Evolutionary conservation across 2,888 invertebrate species (phyloP), one percentile per base, ranked within the genome.

Genomic region (Ennomos fuscantarius): DNA sequence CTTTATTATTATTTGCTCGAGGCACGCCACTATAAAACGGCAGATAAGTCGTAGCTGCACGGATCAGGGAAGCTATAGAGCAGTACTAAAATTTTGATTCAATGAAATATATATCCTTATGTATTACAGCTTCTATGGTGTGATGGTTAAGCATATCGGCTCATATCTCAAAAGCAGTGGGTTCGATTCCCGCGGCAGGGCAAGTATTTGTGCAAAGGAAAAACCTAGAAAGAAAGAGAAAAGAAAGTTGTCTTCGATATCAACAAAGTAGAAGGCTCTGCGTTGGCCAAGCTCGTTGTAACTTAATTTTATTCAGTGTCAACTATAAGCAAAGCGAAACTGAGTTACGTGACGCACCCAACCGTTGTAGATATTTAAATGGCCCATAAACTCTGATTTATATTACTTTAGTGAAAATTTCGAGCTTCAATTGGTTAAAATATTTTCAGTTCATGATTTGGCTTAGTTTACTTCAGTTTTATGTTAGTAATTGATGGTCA

Each of bases 351-450:
- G 79, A 77, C 78, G 70, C 70, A 63, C 75, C 73, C 73, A 67
- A 70, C 70, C 74, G 65, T 72, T 79, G 76, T 78, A 78, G 78
- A 81, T 83, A 80, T 82, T 84, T 76, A 78, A 83, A 82, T 82
- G 81, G 81, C 76, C 81, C 66, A 84, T 84, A 84, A 84, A 79
- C 76, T 68, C 67, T 80, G 83, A 84, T 84, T 82, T 83, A 83
- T 84, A 62, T 41, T 73, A 77, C 69, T 78, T 78, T 65, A 66
- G 74, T 77, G 70, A 72, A 66, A 78, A 76, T 79, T 80, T 66
- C 60, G 62, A 71, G 69, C 73, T 68, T 68, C 73, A 62, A 74
- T 72, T 71, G 65, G 53, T 45, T 70, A 74, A 73, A 24, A 76
- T 57, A 57, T 73, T 72, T 68, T 72, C 55, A 75, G 67, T 74